These are phyloP conservation scores for Bombus pyrosoma DNA, from an alignment of 1,140 invertebrate species.

Conservation along the genomic window DNA sequence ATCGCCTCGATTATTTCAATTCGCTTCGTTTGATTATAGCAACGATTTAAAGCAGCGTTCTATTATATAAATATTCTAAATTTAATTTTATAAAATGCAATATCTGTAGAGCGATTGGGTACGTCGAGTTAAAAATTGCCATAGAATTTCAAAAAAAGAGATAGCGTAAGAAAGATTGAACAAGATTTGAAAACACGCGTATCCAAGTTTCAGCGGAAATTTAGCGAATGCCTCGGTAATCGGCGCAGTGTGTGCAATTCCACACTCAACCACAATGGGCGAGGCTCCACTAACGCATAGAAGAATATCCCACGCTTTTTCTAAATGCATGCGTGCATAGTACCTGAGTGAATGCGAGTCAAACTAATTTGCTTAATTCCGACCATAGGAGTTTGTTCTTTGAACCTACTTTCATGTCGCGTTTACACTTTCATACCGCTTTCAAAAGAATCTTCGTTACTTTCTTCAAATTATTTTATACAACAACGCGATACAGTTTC, in stretches of 20 bases:
- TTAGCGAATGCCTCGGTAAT: too few relatives aligned
- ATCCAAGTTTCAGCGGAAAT: neutral
- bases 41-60: too few relatives aligned
- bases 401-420: constrained; percentile 17
- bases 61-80: too few relatives aligned
- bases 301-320: constrained; percentile 31
- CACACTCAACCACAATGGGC: neutral
- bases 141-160: too few relatives aligned
- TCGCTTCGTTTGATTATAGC: too few relatives aligned
- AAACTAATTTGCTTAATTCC: constrained; percentile 33
- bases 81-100: neutral
- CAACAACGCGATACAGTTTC: neutral
- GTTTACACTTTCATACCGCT: neutral
- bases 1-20: neutral
- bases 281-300: neutral
- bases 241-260: neutral
- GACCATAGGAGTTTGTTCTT: neutral
- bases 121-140: too few relatives aligned
- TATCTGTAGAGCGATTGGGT: too few relatives aligned
- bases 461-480: neutral
- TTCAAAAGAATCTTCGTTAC: neutral
- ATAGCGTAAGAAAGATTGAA: neutral
- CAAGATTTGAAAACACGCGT: neutral
- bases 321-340: neutral
- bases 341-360: neutral